These are phyloP conservation scores for Sakesphorus luctuosus DNA, from an alignment of 2,113 vertebrate genomes.

Conservation along the genomic window DNA sequence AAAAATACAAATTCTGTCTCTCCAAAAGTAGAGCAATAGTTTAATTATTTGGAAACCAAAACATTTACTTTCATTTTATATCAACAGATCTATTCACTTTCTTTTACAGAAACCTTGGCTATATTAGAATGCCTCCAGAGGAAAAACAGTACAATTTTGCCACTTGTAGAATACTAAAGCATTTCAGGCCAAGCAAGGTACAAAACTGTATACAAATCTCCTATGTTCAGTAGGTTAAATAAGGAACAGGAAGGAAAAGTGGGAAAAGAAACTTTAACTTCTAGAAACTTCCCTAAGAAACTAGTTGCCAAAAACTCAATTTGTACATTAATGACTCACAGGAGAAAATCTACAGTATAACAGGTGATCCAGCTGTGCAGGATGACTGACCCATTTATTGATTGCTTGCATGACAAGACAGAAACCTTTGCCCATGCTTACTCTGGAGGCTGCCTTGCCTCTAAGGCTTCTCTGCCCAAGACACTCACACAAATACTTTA, in stretches of 20 bases:
- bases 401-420: neutral
- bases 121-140: neutral
- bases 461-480: neutral
- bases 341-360: neutral
- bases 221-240: neutral
- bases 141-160: neutral
- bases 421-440: neutral
- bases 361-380: neutral
- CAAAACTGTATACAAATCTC: neutral
- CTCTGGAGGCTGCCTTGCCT: neutral
- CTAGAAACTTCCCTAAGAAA: neutral
- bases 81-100: neutral
- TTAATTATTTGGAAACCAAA: neutral
- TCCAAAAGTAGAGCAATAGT: neutral
- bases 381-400: neutral
- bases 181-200: neutral
- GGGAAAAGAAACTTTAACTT: neutral
- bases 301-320: neutral
- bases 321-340: neutral
- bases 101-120: neutral
- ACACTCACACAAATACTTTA: neutral
- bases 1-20: neutral
- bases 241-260: neutral
- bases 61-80: neutral
- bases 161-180: neutral